Evolutionary conservation across 2,113 vertebrate species (phyloP).

Genomic region (Calidris pygmaea): DNA sequence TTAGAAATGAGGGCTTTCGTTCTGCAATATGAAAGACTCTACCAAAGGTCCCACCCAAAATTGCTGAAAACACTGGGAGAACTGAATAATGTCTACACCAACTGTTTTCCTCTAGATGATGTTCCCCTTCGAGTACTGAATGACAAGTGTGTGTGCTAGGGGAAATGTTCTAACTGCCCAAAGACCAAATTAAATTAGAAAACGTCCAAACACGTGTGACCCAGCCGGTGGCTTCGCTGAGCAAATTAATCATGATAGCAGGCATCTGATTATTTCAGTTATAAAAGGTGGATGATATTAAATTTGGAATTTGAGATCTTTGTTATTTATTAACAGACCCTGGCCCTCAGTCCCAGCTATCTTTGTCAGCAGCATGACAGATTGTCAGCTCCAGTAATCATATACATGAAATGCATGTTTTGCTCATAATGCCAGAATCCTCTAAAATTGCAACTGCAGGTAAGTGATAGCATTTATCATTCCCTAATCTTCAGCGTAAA

Average conservation of each 20-base stretch:
- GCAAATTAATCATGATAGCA: not conserved
- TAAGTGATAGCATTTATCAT: constrained; percentile 6
- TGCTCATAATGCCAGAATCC: constrained; percentile 34
- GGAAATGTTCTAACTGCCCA: not conserved
- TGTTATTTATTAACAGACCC: constrained; percentile 27
- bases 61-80: not conserved
- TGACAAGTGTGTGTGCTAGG: not conserved
- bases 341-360: not conserved
- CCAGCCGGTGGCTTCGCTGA: not conserved
- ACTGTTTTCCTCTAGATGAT: not conserved
- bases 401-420: constrained; percentile 1
- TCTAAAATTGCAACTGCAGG: not conserved
- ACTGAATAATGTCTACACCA: not conserved
- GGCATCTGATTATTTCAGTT: not conserved
- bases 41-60: not conserved
- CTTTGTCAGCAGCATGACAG: constrained; percentile 18
- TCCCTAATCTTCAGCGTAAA: constrained; percentile 19
- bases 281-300: not conserved
- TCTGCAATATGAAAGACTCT: not conserved
- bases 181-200: not conserved
- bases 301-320: constrained; percentile 10
- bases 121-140: not conserved
- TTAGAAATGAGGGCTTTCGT: not conserved
- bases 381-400: not conserved
- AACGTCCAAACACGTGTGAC: not conserved